Evolutionary conservation across 1,140 invertebrate species (phyloP), one percentile per base, ranked within the genome.

Genomic region (Neuroterus valhalla): DNA sequence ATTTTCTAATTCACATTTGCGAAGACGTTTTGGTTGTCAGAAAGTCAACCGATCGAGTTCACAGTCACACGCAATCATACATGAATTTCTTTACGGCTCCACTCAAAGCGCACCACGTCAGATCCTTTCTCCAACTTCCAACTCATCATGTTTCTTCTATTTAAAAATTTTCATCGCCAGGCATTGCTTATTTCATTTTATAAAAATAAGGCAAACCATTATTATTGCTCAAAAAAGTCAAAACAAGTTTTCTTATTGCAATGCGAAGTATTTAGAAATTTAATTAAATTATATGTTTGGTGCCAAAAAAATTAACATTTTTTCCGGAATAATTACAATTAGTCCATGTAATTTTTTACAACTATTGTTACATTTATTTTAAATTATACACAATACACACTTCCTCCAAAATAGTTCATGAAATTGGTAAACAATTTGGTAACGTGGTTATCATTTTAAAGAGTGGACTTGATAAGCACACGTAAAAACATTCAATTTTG

Each of bases 21-120:
- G 46, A 42, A 17, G 23, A 71, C 50, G 1, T 43, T 43, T 38
- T 46, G 2, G 43, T 12, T 69, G 10, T 44, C 38, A 19, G 14
- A 42, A 46, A 46, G 67, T 21, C 66, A 26, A 45, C 66, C 52
- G 62, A 66, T 31, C 19, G 15, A 17, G 43, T 70, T 68, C 11
- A 31, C 67, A 26, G 44, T 72, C 46, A 55, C 50, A 31, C n/a
- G 68, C 48, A 31, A 55, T n/a, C 31, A 26, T 66, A 66, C 66
- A 42, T 72, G 72, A 74, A 52, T 68, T 74, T 79, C 74, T 45
- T 68, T 44, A 62, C 75, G 75, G 76, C 62, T 80, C 84, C 84
- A 85, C 76, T 87, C 78, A 73, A 70, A 70, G 75, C 45, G 68
- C 77, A 85, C 84, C 86, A 87, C 86, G 86, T 87, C 86, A 87